A percentile compares a stretch with the other conserved stretches of the same genome.
phyloP scores from a whole-genome alignment of 2,797 vertebrate genomes.

The Apogon hyalosoma region DNA sequence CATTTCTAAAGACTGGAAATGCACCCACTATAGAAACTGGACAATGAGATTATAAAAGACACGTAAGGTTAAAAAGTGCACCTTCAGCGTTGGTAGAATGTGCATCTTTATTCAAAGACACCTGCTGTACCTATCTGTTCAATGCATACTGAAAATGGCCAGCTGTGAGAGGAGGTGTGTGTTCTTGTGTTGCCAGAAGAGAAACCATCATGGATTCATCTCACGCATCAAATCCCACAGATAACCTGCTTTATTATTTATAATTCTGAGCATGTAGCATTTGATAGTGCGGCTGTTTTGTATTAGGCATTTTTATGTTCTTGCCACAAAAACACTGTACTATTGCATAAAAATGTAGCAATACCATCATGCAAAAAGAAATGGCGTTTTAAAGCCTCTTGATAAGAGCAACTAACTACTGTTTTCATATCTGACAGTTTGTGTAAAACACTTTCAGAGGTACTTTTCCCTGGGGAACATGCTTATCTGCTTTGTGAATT shows the following conservation, averaged over 20 bases:
- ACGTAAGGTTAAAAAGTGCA: conserved; percentile 41
- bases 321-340: not conserved
- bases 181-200: not conserved
- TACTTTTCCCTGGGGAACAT: conserved; percentile 51
- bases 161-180: conserved; percentile 39
- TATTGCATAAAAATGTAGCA: not conserved
- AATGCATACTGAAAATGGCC: conserved; percentile 58
- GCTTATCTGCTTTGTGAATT: conserved; percentile 48
- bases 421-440: conserved; percentile 44
- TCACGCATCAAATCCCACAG: conserved; percentile 27
- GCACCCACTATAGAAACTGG: conserved; percentile 5
- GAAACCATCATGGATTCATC: conserved; percentile 31
- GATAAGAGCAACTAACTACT: conserved; percentile 29
- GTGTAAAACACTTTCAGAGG: conserved; percentile 35
- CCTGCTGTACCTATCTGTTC: conserved; percentile 57
- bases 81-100: conserved; percentile 16
- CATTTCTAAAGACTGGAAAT: conserved; percentile 31
- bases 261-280: conserved; percentile 8
- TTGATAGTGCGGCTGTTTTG: conserved; percentile 9
- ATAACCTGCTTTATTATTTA: conserved; percentile 43
- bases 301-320: not conserved
- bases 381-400: conserved; percentile 1
- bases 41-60: conserved; percentile 45
- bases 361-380: not conserved
- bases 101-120: conserved; percentile 70